phyloP scores from a whole-genome alignment of 2,888 invertebrate genomes.

The Thumatha senex region DNA sequence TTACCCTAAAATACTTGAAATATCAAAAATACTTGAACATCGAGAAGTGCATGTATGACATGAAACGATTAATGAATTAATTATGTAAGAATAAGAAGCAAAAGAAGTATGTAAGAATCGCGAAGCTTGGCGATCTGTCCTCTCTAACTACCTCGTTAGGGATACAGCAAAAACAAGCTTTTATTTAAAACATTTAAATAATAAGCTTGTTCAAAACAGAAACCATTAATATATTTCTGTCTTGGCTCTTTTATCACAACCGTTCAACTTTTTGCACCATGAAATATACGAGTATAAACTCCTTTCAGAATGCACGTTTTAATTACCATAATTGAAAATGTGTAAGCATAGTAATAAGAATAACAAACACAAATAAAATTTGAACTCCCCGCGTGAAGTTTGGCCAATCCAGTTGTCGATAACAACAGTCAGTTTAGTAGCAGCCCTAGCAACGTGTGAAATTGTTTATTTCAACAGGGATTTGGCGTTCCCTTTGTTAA shows the following conservation, averaged over 20 bases:
- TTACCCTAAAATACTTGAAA: no score
- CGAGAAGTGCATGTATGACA: no score
- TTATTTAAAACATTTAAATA: no score
- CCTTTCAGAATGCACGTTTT: constrained; percentile 1
- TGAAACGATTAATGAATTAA: no score
- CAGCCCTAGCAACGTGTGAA: constrained; percentile 62
- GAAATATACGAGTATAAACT: neutral
- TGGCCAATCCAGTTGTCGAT: constrained; percentile 51
- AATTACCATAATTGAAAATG: neutral
- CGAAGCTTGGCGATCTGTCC: no score
- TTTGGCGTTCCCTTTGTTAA: constrained; percentile 66
- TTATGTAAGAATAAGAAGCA: no score
- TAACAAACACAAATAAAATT: constrained; percentile 27
- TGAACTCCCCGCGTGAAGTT: constrained; percentile 39
- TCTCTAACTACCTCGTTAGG: no score
- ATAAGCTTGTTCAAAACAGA: no score
- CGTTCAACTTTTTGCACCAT: neutral
- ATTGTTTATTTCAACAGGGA: constrained; percentile 67
- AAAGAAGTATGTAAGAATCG: no score
- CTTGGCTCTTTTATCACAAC: neutral
- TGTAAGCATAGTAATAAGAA: constrained; percentile 28
- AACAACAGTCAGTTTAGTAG: constrained; percentile 53
- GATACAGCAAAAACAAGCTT: no score
- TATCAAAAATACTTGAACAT: no score
- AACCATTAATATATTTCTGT: neutral